These are phyloP conservation scores for Glyphotaelius pellucidus DNA, from an alignment of 2,888 invertebrate species.

Conservation along the genomic window DNA sequence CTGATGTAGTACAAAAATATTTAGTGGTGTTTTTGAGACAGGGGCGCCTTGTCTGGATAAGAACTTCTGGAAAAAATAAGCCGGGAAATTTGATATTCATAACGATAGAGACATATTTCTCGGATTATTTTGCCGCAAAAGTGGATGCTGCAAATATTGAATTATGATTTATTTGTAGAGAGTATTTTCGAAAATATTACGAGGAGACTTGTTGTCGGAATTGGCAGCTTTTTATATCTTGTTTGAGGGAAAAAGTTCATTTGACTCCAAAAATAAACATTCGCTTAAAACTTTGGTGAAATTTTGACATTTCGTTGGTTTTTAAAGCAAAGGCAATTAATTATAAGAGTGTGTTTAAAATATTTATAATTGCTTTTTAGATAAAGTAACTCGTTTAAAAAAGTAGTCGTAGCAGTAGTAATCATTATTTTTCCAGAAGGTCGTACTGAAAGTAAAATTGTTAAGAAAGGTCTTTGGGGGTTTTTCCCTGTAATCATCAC, in stretches of 20 bases:
- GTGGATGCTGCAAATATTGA: constrained; percentile 8
- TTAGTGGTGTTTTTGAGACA: constrained; percentile 35
- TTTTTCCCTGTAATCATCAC: too few relatives aligned
- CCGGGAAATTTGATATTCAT: constrained; percentile 19
- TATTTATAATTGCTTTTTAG: too few relatives aligned
- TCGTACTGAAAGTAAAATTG: too few relatives aligned
- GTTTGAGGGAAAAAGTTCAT: neutral
- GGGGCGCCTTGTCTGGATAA: neutral
- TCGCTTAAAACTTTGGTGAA: too few relatives aligned
- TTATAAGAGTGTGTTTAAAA: too few relatives aligned
- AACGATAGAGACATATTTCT: constrained; percentile 20
- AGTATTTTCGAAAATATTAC: neutral
- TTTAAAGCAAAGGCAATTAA: too few relatives aligned
- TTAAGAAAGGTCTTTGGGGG: too few relatives aligned
- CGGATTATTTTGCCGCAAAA: constrained; percentile 21
- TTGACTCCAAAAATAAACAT: neutral
- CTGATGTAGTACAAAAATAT: constrained; percentile 27
- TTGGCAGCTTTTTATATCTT: neutral
- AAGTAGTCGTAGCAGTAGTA: too few relatives aligned
- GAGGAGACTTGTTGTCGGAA: neutral
- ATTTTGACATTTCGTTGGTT: too few relatives aligned
- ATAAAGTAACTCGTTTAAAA: too few relatives aligned
- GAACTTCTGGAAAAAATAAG: constrained; percentile 22
- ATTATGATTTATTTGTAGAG: constrained; percentile 15
- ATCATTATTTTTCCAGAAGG: too few relatives aligned